phyloP scores from a whole-genome alignment of 2,888 invertebrate species.

The Pherbina coryleti region DNA sequence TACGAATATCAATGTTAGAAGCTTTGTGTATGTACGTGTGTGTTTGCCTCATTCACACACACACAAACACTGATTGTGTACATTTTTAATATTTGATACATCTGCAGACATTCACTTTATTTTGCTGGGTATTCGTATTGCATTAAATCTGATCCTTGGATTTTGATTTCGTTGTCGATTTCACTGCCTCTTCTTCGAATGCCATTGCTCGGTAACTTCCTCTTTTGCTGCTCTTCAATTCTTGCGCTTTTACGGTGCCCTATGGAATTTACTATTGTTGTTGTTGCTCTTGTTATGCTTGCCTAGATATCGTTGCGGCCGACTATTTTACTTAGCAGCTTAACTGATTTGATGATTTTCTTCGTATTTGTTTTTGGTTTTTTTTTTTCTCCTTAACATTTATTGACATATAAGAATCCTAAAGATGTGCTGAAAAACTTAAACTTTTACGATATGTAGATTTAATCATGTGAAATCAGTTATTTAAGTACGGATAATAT shows the following conservation, averaged over 20 bases:
- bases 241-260: not conserved
- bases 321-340: constrained; percentile 13
- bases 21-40: not conserved
- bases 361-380: not conserved
- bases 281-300: not conserved
- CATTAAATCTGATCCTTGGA: constrained; percentile 55
- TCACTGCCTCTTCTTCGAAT: constrained; percentile 1
- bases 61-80: constrained; percentile 29
- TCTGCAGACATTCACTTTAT: constrained; percentile 40
- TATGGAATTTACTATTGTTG: not conserved
- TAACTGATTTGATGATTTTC: constrained; percentile 10
- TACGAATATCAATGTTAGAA: not conserved
- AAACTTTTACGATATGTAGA: too few relatives aligned
- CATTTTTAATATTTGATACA: constrained; percentile 40
- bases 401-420: constrained; percentile 4
- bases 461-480: too few relatives aligned
- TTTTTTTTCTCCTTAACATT: not conserved
- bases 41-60: constrained; percentile 9
- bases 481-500: too few relatives aligned
- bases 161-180: constrained; percentile 15
- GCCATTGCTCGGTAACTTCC: not conserved
- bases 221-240: not conserved
- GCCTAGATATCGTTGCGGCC: constrained; percentile 19
- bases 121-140: constrained; percentile 49
- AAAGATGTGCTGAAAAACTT: not conserved